Evolutionary conservation across 2,113 vertebrate genomes (phyloP).

Genomic region (Xenopus laevis): DNA sequence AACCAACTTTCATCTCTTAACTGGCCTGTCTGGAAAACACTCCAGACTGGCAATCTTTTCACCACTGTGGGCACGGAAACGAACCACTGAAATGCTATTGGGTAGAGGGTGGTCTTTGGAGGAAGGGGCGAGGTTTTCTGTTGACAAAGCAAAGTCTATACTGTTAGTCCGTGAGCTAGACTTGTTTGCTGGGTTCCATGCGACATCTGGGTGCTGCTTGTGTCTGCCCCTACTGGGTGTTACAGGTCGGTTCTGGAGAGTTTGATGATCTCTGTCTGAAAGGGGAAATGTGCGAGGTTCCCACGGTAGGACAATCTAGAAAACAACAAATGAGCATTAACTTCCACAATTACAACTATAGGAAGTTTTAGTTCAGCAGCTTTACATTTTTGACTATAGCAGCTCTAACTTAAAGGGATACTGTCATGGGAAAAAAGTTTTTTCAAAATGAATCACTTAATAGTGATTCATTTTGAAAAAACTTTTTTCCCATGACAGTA

Average conservation of each 20-base stretch:
- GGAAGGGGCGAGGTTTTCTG: not conserved
- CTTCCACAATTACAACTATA: no score
- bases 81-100: conserved; percentile 41
- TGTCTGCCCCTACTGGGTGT: conserved; percentile 2
- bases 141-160: not conserved
- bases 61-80: conserved; percentile 1
- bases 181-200: not conserved
- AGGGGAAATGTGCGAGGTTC: conserved; percentile 55
- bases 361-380: no score
- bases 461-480: no score
- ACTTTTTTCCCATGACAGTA: no score
- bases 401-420: no score
- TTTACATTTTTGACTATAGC: no score
- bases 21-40: conserved; percentile 5
- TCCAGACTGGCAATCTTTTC: conserved; percentile 20
- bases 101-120: conserved; percentile 27
- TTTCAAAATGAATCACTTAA: no score
- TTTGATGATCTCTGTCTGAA: conserved; percentile 40
- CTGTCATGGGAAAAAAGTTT: no score
- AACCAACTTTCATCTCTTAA: conserved; percentile 8
- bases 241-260: conserved; percentile 21
- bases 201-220: not conserved
- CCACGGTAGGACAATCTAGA: conserved; percentile 50
- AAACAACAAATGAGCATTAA: not conserved
- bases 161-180: conserved; percentile 10